Evolutionary conservation across 2,888 invertebrate genomes (phyloP), one percentile per base, ranked within the genome.

Genomic region (Cephus rjabovi): DNA sequence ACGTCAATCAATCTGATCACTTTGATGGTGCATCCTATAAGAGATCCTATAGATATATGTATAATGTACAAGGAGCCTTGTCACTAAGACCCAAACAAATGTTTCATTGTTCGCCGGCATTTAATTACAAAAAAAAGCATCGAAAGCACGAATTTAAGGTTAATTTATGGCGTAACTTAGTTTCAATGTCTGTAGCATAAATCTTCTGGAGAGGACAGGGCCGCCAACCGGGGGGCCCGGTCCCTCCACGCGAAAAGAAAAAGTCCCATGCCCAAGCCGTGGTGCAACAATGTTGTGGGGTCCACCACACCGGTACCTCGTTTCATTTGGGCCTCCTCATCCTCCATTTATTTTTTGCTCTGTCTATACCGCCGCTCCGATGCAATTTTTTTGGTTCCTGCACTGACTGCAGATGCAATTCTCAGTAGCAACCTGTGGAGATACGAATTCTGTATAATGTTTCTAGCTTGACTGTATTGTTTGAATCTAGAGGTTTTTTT

Each of bases 81-180:
- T 79, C 79, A 79, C 40, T 56, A 69, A 12, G 33, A 74, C 15
- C 73, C 76, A 79, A 79, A 79, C 79, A 77, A 79, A 79, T 79
- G 79, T 77, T 79, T 79, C 76, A 76, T 79, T 79, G 79, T 79
- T 79, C 74, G 79, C 73, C 70, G 74, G 70, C 40, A 74, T 79
- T 79, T 79, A 79, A 79, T 79, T 79, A 76, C 79, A 73, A 78
- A 79, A 70, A 79, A 40, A 74, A 79, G 68, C 78, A 78, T 73
- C 78, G 76, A 77, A 76, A 79, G 71, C 69, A 69, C 79, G 74
- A 79, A 79, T 69, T 79, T 77, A 79, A 79, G 79, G 79, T 79
- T 79, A 85, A 86, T 84, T 87, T 86, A 87, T 87, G 84, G 83
- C 78, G 84, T 86, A 86, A 86, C 86, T 86, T 86, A 83, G 82